Conservation (phyloP, 2,888 invertebrate species). For the Eupithecia abbreviata region DNA sequence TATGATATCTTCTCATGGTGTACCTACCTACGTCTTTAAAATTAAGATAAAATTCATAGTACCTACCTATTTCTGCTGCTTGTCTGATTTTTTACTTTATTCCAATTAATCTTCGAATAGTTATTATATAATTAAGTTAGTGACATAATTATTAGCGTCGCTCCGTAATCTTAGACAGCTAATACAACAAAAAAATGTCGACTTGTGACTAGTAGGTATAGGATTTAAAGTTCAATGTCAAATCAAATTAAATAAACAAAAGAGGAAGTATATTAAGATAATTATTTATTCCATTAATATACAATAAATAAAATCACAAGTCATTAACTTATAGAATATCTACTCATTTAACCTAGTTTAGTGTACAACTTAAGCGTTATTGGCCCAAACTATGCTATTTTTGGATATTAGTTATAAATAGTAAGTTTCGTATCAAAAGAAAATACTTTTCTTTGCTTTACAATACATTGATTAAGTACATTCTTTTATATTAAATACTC, state of each 20-base stretch:
- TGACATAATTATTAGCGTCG: neutral
- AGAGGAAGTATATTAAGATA: neutral
- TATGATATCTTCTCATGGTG: neutral
- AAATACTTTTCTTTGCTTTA: constrained; percentile 1
- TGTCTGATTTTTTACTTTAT: neutral
- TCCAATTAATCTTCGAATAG: neutral
- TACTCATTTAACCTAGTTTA: neutral
- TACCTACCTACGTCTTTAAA: neutral
- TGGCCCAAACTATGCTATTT: neutral
- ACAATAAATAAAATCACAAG: neutral
- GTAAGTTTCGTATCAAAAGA: neutral
- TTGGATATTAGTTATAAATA: neutral
- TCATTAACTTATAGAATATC: neutral
- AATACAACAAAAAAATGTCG: neutral
- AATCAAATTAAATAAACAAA: neutral
- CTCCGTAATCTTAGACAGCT: neutral
- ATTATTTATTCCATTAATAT: neutral
- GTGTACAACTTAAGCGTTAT: neutral
- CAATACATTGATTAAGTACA: neutral
- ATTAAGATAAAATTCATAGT: neutral
- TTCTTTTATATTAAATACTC: too few species aligned
- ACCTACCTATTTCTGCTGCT: neutral
- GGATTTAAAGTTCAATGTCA: constrained; percentile 2
- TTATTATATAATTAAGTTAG: neutral
- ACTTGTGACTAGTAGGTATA: neutral